Conservation (phyloP, 2,888 invertebrate genomes). For the Troilus luridus region DNA sequence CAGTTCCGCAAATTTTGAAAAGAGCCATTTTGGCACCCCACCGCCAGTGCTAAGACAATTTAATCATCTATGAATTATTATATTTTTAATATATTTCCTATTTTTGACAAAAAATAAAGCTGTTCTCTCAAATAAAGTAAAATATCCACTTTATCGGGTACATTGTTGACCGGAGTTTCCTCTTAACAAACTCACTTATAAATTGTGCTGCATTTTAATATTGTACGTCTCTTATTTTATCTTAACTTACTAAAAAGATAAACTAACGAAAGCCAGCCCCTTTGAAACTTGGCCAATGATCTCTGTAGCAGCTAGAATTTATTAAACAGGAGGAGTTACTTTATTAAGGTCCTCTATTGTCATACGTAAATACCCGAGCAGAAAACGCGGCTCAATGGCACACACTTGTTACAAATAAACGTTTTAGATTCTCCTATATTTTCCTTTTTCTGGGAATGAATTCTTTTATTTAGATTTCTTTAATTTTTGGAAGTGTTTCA, state of each 20-base stretch:
- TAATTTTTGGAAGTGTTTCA: constrained; percentile 41
- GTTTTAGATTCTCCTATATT: background rate
- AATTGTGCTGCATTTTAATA: background rate
- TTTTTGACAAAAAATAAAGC: too few species aligned
- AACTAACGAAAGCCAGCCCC: constrained; percentile 19
- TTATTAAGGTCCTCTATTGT: constrained; percentile 19
- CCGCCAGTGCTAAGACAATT: too few species aligned
- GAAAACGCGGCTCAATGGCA: background rate
- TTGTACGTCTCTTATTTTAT: background rate
- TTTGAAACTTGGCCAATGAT: constrained; percentile 40
- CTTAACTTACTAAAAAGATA: background rate
- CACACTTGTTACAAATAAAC: constrained; percentile 39
- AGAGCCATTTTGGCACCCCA: too few species aligned
- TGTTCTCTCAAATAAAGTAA: too few species aligned
- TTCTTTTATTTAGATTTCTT: constrained; percentile 34
- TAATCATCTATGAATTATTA: too few species aligned
- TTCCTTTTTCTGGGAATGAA: background rate
- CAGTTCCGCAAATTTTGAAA: too few species aligned
- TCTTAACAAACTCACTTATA: background rate
- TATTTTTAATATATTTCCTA: too few species aligned
- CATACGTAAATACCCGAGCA: constrained; percentile 19
- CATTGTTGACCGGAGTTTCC: background rate
- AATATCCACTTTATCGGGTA: background rate
- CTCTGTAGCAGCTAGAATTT: background rate
- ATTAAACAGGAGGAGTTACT: background rate